Evolutionary conservation across 2,113 vertebrate species (phyloP), one percentile per base, ranked within the genome.

Genomic region (Oenanthe oenanthe): DNA sequence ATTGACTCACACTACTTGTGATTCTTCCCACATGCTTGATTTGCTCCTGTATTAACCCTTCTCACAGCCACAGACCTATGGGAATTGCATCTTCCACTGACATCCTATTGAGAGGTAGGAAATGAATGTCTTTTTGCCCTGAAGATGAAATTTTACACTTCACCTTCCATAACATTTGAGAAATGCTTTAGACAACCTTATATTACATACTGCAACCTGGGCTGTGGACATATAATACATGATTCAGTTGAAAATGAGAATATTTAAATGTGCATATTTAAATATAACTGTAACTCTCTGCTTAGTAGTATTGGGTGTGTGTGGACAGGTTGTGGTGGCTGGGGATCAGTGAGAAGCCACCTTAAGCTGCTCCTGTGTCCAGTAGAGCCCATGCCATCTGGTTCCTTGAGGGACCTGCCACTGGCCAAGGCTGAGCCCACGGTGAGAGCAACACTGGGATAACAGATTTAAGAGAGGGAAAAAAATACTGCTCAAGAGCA

Each of bases 371-470:
- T 15, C n/a, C 38, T 10, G 5, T 34, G 42, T 51, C 25, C 32
- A 36, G 22, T 9, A 54, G 36, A 58, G 17, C 3, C 40, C 54
- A 31, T 17, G 29, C 20, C 70, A 68, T 13, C 20, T 25, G 21
- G 29, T 7, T 75, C 47, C 40, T 47, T 16, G 47, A 34, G 0
- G 0, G 17, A 68, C 34, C 24, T 0, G 0, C 16, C 20, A 14
- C 38, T 26, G n/a, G 29, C 17, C 38, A 31, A 40, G 45, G 29
- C 24, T 60, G 51, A 58, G 28, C 19, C 38, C 61, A 40, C 8
- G 9, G 7, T 34, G 47, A 34, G 56, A 54, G 6, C 0, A 0
- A 40, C 8, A 19, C 17, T 19, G 40, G 12, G 29, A 26, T 31
- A 54, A 31, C 2, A 54, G 54, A 54, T 21, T 54, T 31, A 21